Conservation (phyloP, 2,888 invertebrate species). For the Polyploca ridens region DNA sequence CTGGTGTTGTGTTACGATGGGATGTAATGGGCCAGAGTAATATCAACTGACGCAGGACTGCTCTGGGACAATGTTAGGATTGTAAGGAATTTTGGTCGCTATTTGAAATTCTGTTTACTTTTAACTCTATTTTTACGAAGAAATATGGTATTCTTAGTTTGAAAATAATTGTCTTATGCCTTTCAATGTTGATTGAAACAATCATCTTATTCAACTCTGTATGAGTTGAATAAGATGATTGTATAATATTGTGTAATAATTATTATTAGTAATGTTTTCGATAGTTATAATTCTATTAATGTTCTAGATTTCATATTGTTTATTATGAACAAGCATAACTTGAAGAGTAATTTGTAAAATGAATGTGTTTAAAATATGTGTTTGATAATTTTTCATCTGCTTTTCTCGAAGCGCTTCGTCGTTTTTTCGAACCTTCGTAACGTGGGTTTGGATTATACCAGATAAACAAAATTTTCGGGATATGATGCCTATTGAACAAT, state of each 20-base stretch:
- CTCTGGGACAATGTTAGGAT: not conserved
- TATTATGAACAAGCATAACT: not conserved
- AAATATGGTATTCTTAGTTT: too few species aligned
- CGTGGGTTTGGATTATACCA: too few species aligned
- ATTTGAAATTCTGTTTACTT: not conserved
- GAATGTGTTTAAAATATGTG: too few species aligned
- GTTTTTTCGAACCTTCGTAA: too few species aligned
- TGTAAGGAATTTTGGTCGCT: constrained; percentile 8
- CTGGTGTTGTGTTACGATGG: constrained; percentile 34
- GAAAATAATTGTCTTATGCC: not conserved
- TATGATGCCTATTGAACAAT: too few species aligned
- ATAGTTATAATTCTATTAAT: not conserved
- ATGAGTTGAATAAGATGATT: too few species aligned
- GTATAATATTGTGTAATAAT: too few species aligned
- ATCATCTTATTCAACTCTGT: not conserved
- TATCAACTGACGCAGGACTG: constrained; percentile 1
- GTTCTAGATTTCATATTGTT: not conserved
- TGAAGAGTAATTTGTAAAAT: not conserved
- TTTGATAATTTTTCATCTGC: too few species aligned
- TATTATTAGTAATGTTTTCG: too few species aligned
- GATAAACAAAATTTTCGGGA: too few species aligned
- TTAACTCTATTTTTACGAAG: not conserved
- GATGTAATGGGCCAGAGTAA: constrained; percentile 32
- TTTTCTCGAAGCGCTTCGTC: too few species aligned
- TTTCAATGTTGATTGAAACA: not conserved